Conservation (phyloP, 2,888 invertebrate genomes). For the Tetragonula carbonaria region DNA sequence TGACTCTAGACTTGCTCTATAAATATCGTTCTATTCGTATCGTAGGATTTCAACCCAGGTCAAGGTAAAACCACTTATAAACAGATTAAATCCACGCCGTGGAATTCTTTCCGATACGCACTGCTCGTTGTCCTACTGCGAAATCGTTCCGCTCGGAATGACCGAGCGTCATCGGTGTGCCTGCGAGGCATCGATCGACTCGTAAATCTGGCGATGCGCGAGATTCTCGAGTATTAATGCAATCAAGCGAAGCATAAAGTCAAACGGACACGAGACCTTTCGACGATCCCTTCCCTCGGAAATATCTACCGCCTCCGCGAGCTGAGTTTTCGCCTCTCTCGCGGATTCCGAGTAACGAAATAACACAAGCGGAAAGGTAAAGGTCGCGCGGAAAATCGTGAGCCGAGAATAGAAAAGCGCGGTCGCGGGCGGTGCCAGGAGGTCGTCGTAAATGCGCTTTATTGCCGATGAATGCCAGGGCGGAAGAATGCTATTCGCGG, state of each 20-base stretch:
- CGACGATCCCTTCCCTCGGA: not conserved
- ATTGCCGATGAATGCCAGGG: slow-evolving; percentile 58
- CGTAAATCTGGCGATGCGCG: slow-evolving; percentile 23
- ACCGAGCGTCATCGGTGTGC: slow-evolving; percentile 10
- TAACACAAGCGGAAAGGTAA: not conserved
- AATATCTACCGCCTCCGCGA: not conserved
- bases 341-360: not conserved
- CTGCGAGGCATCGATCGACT: slow-evolving; percentile 8
- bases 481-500: slow-evolving; percentile 60
- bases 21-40: not conserved
- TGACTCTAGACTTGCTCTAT: not conserved
- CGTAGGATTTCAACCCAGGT: not conserved
- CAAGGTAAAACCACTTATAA: slow-evolving; percentile 8
- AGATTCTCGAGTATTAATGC: slow-evolving; percentile 29
- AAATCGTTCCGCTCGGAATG: not conserved
- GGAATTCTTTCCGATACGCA: not conserved
- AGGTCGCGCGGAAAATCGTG: slow-evolving; percentile 53
- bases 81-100: slow-evolving; percentile 13
- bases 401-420: slow-evolving; percentile 51
- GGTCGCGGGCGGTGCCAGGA: slow-evolving; percentile 25
- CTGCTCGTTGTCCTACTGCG: not conserved
- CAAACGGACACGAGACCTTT: slow-evolving; percentile 24
- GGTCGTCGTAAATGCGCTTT: slow-evolving; percentile 70
- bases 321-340: not conserved
- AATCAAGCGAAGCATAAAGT: slow-evolving; percentile 19